Evolutionary conservation across 2,888 invertebrate genomes (phyloP).

Genomic region (Epirrhoe tristata): DNA sequence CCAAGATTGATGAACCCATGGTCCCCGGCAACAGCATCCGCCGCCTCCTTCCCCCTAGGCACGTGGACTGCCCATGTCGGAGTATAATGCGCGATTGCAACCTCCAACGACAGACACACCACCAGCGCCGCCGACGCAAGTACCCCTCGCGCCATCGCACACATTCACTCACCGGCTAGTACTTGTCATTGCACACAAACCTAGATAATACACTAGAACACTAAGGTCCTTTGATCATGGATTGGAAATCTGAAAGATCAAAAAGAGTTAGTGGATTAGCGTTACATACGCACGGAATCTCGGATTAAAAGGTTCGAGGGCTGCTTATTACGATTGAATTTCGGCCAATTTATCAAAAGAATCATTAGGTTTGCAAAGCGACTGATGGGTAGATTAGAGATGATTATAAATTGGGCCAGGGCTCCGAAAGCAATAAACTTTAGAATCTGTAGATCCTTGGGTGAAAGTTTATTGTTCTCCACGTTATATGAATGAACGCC

Average conservation of each 20-base stretch:
- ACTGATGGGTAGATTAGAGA: slow-evolving; percentile 15
- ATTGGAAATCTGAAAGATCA: slow-evolving; percentile 36
- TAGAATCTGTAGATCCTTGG: slow-evolving; percentile 1
- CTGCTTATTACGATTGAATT: slow-evolving; percentile 39
- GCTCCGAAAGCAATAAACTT: slow-evolving; percentile 1
- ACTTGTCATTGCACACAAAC: slow-evolving; percentile 78
- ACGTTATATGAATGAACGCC: background rate
- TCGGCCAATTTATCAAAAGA: slow-evolving; percentile 11
- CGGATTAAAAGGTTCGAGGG: slow-evolving; percentile 42
- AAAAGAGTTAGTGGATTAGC: slow-evolving; percentile 34
- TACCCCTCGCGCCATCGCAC: slow-evolving; percentile 77
- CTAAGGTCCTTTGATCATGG: slow-evolving; percentile 25
- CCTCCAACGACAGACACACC: slow-evolving; percentile 62
- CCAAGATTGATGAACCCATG: slow-evolving; percentile 94
- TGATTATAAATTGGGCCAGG: slow-evolving; percentile 10
- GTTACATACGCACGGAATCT: slow-evolving; percentile 28
- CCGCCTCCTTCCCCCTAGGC: slow-evolving; percentile 88
- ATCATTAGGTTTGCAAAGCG: slow-evolving; percentile 18
- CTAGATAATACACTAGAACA: slow-evolving; percentile 44
- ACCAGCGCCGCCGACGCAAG: slow-evolving; percentile 65
- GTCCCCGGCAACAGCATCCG: slow-evolving; percentile 90
- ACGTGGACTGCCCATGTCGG: slow-evolving; percentile 95
- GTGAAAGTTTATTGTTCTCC: slow-evolving; percentile 5
- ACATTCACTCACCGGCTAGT: slow-evolving; percentile 77
- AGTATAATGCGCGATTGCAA: slow-evolving; percentile 86